These are phyloP conservation scores for Margarornis squamiger DNA, from an alignment of 2,797 vertebrate species.

Conservation along the genomic window DNA sequence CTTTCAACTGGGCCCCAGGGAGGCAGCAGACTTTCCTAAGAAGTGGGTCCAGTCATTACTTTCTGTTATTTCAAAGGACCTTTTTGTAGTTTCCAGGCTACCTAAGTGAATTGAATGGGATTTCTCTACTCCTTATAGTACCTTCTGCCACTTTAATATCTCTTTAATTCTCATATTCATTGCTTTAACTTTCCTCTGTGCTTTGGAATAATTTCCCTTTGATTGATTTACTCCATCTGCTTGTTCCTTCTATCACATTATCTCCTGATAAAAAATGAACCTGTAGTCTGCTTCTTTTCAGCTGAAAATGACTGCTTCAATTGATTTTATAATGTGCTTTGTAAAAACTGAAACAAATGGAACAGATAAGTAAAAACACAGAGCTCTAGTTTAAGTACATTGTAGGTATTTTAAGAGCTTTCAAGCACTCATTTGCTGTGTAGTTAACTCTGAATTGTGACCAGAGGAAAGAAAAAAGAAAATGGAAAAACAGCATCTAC, in stretches of 20 bases:
- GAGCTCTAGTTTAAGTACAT: conserved; percentile 34
- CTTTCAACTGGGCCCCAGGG: background rate
- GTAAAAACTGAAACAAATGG: conserved; percentile 63
- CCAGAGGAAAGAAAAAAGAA: background rate
- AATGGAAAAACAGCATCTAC: conserved; percentile 1
- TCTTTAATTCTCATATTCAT: background rate
- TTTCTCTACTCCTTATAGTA: background rate
- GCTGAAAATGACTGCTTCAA: conserved; percentile 16
- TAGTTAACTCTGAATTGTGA: conserved; percentile 64
- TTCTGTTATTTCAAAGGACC: background rate
- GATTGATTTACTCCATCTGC: conserved; percentile 41
- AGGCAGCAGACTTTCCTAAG: background rate
- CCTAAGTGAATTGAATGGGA: background rate
- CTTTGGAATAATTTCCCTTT: background rate
- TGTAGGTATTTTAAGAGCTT: conserved; percentile 65
- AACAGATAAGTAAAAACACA: conserved; percentile 66
- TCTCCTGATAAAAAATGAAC: conserved; percentile 7
- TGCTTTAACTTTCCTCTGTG: background rate
- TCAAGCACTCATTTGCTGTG: conserved; percentile 52
- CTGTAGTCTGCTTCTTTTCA: conserved; percentile 46
- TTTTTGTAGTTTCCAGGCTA: background rate
- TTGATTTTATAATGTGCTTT: conserved; percentile 68
- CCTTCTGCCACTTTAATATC: background rate
- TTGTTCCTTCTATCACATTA: conserved; percentile 21
- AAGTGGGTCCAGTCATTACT: background rate